Conservation (phyloP, 2,888 invertebrate species). For the Orchesella flavescens region DNA sequence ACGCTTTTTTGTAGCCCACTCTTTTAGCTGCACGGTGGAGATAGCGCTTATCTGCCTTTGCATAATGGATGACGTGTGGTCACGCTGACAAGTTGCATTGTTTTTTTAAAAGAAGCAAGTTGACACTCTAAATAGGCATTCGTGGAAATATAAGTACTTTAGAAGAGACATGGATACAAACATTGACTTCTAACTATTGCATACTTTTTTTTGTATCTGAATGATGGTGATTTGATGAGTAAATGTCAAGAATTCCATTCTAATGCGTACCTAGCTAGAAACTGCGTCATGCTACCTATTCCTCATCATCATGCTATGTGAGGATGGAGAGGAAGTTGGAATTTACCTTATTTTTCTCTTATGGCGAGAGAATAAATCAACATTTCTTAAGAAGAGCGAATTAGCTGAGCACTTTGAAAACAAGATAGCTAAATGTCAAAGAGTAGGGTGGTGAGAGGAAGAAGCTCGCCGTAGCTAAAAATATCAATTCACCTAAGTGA, state of each 20-base stretch:
- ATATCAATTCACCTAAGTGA: background rate
- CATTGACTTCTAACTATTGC: no score
- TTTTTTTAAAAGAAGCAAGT: background rate
- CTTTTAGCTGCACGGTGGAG: constrained; percentile 18
- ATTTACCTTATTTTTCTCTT: background rate
- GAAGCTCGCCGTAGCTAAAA: background rate
- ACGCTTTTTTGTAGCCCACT: background rate
- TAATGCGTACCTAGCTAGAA: background rate
- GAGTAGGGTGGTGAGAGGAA: background rate
- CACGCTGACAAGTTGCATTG: constrained; percentile 41
- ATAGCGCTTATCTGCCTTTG: constrained; percentile 47
- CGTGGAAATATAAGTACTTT: no score
- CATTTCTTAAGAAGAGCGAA: background rate
- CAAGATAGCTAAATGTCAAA: background rate
- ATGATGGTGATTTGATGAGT: constrained; percentile 38
- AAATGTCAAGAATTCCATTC: constrained; percentile 52
- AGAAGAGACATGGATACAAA: no score
- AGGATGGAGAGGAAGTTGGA: background rate
- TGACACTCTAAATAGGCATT: no score
- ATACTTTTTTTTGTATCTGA: no score
- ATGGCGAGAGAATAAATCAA: background rate
- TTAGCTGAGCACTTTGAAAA: background rate
- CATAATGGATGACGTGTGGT: constrained; percentile 19
- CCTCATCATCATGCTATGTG: background rate
- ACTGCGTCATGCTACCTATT: background rate